Evolutionary conservation across 1,140 invertebrate genomes (phyloP), one percentile per base, ranked within the genome.

Genomic region (Triops longicaudatus): DNA sequence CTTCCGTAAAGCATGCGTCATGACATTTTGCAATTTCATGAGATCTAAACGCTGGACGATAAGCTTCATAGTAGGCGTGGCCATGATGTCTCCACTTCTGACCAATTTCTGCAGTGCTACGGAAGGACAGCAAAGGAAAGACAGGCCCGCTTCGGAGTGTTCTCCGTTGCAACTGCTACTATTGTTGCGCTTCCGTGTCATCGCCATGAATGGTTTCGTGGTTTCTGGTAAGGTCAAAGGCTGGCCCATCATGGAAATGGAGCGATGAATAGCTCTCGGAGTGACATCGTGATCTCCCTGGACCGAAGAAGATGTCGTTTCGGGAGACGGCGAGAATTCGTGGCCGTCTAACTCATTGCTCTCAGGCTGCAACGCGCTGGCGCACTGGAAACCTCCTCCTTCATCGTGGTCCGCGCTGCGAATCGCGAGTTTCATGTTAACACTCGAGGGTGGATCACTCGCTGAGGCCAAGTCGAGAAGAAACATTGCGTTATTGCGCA

Each of bases 401-500:
- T 1, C 31, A 7, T 37, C 88, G 88, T 0, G 88, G 85, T 17
- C 88, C 81, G 79, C 71, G 31, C 43, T 77, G 17, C 10, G 31
- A 73, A 77, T 72, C 14, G 4, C 37, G 26, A 74, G 74, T 22
- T 78, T 74, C 89, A 0, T 92, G 88, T 80, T 75, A 26, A 17
- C 43, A 28, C 26, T 12, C 11, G 63, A 12, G 72, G 73, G 42
- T 31, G 73, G 10, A 44, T 77, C 63, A 31, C 76, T 28, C n/a
- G 72, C 72, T 50, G 74, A 41, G 1, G 92, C 91, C 73, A 99
- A 83, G 82, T 98, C 95, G 75, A 99, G 84, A 12, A 98, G 84
- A 83, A 98, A 99, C 85, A 96, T 89, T 0, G 97, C 95, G 84
- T 99, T 99, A 82, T 95, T 94, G 79, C 92, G 93, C 86, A 98